Evolutionary conservation across 2,888 invertebrate genomes (phyloP), one percentile per base, ranked within the genome.

Genomic region (Noctua janthina): DNA sequence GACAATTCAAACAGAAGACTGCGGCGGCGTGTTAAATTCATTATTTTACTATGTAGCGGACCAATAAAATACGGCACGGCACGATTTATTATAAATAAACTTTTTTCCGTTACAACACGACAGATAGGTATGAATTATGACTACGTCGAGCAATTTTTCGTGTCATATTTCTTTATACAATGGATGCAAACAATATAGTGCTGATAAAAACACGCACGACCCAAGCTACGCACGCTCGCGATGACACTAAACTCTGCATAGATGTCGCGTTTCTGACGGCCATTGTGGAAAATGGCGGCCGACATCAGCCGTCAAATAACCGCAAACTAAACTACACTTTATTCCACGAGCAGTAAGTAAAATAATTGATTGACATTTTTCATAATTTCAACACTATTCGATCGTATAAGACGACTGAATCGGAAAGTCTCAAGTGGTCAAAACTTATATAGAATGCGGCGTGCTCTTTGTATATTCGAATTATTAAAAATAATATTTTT

Each of bases 211-310:
- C 88, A 90, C 88, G 90, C 92, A 92, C 94, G 92, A 93, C 95
- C 92, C 90, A 82, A 92, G 86, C 92, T 89, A 90, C 86, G 92
- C 94, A 93, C 93, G 95, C 92, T 94, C 94, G 94, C 95, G 94
- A 94, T 96, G 95, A 96, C 95, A 96, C 96, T 96, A 95, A 96
- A 95, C 91, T 94, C 89, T 85, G 90, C 92, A 94, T 95, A 96
- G 96, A 96, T 96, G 96, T 95, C 96, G 96, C 95, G 91, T 88
- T 93, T 91, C 90, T 91, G 92, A 93, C 95, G 89, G 95, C 95
- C 96, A 96, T 96, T 90, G 94, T 95, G 92, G 95, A 96, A 96
- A 96, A 96, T 96, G 96, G 96, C 96, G 93, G 93, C 91, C 93
- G 91, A 93, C 91, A 91, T 88, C 88, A 94, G 90, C 93, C 94